Evolutionary conservation across 2,888 invertebrate species (phyloP).

Genomic region (Chrysomela aeneicollis): DNA sequence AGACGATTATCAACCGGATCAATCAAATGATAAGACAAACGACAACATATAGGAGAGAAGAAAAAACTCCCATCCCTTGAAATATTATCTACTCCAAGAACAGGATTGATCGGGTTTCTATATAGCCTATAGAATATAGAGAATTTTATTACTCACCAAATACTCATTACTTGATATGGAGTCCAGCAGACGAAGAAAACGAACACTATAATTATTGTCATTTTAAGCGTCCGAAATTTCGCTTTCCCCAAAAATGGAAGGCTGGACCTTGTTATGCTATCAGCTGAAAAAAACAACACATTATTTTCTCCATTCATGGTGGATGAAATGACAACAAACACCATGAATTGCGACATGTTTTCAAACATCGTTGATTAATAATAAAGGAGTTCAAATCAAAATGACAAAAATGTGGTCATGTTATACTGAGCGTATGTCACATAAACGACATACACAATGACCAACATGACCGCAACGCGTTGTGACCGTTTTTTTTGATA

Average conservation of each 20-base stretch:
- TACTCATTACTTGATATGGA: slow-evolving; percentile 90
- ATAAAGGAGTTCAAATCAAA: no score
- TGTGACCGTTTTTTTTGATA: no score
- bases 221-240: slow-evolving; percentile 86
- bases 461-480: no score
- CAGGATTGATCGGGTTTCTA: no score
- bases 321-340: background rate
- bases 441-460: no score
- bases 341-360: no score
- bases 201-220: slow-evolving; percentile 93
- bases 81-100: background rate
- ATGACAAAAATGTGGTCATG: no score
- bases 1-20: background rate
- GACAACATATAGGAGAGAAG: background rate
- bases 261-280: slow-evolving; percentile 70
- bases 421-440: no score
- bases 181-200: slow-evolving; percentile 97
- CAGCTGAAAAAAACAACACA: slow-evolving; percentile 47
- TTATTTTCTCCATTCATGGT: background rate
- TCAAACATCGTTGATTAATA: no score
- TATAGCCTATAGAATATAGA: no score
- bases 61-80: background rate
- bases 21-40: background rate
- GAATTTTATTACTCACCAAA: slow-evolving; percentile 71
- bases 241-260: slow-evolving; percentile 84